A percentile compares a stretch with the other conserved stretches of the same genome.
These are phyloP conservation scores for Anabas testudineus DNA, from an alignment of 2,797 vertebrate species.

Conservation along the genomic window DNA sequence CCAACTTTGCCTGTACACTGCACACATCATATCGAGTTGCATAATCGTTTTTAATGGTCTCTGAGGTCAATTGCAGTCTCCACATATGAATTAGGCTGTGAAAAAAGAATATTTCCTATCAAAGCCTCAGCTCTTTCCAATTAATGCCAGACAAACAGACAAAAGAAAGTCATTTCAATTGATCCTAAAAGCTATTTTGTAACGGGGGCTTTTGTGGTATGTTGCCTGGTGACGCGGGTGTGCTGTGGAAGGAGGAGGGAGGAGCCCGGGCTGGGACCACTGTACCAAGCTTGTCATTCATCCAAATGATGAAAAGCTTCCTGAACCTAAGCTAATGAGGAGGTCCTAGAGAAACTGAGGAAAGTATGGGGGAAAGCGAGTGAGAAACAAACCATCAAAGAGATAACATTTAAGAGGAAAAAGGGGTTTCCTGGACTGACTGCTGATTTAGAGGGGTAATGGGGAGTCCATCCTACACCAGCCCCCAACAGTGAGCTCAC, in stretches of 20 bases:
- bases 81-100: constrained; percentile 51
- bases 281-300: constrained; percentile 79
- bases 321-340: constrained; percentile 84
- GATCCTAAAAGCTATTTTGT: constrained; percentile 83
- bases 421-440: constrained; percentile 78
- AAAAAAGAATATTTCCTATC: constrained; percentile 68
- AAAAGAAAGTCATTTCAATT: constrained; percentile 81
- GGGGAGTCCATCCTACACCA: constrained; percentile 75
- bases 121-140: constrained; percentile 82
- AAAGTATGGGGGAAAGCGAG: constrained; percentile 33
- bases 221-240: constrained; percentile 82
- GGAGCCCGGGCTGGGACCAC: constrained; percentile 51
- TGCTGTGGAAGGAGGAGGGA: constrained; percentile 63
- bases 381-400: constrained; percentile 76
- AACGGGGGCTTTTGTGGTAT: constrained; percentile 79
- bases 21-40: constrained; percentile 58
- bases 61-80: constrained; percentile 70
- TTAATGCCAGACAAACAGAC: constrained; percentile 80
- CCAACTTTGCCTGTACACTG: constrained; percentile 38
- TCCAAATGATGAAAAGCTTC: constrained; percentile 87
- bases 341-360: constrained; percentile 67
- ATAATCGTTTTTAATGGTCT: constrained; percentile 58
- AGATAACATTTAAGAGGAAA: constrained; percentile 79
- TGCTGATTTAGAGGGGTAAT: constrained; percentile 73
- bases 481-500: constrained; percentile 79